These are phyloP conservation scores for Hirtodrosophila trivittata DNA, from an alignment of 2,888 invertebrate genomes.

Conservation along the genomic window DNA sequence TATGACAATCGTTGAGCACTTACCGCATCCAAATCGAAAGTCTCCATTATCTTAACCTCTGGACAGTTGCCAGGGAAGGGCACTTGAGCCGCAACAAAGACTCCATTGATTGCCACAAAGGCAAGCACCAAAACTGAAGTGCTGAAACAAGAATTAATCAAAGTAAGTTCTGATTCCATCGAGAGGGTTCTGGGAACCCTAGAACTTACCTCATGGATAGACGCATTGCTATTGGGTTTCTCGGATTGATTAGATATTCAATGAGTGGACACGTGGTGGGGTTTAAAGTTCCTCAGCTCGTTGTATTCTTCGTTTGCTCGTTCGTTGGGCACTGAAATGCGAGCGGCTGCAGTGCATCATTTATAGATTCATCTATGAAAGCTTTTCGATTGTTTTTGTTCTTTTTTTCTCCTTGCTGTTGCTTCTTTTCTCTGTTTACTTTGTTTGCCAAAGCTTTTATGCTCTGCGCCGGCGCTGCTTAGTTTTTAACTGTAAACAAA, in stretches of 20 bases:
- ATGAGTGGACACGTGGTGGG: neutral
- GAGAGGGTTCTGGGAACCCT: neutral
- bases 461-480: constrained; percentile 49
- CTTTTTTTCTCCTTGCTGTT: neutral
- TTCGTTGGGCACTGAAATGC: constrained; percentile 45
- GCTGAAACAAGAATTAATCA: constrained; percentile 23
- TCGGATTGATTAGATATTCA: constrained; percentile 3
- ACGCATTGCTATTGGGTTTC: constrained; percentile 23
- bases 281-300: neutral
- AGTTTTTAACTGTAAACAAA: constrained; percentile 31
- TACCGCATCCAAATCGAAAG: constrained; percentile 86
- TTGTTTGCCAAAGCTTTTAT: constrained; percentile 56
- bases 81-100: constrained; percentile 85
- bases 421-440: constrained; percentile 9
- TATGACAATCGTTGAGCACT: constrained; percentile 34
- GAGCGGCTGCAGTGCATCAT: constrained; percentile 45
- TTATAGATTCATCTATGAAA: constrained; percentile 57
- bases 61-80: constrained; percentile 88
- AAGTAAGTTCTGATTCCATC: neutral
- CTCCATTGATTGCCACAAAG: constrained; percentile 38
- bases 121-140: constrained; percentile 43
- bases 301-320: constrained; percentile 14
- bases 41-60: constrained; percentile 85
- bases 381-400: constrained; percentile 51
- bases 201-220: constrained; percentile 23